Conservation (phyloP, 2,113 vertebrate species). For the Gulo gulo region DNA sequence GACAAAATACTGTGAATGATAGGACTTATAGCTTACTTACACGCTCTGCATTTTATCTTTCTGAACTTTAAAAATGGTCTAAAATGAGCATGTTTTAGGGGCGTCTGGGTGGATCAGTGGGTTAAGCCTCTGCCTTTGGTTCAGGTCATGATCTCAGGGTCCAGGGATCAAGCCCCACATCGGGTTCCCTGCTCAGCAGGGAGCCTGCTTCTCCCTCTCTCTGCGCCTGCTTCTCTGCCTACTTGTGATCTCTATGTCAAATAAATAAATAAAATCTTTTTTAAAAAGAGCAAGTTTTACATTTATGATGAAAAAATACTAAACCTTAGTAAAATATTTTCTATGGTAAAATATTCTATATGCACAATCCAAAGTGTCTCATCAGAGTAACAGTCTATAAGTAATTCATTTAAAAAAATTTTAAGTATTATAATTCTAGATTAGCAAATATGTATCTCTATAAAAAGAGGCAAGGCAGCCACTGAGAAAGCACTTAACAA, state of each 20-base stretch:
- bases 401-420: background rate
- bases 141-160: no score
- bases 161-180: no score
- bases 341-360: background rate
- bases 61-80: constrained; percentile 11
- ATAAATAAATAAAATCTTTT: no score
- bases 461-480: background rate
- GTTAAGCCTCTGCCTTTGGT: no score
- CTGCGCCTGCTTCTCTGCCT: no score
- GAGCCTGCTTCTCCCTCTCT: no score
- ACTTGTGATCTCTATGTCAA: no score
- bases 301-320: background rate
- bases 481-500: background rate
- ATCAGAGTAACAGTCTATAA: background rate
- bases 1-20: background rate
- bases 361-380: background rate
- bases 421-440: background rate
- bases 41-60: background rate
- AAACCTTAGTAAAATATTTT: background rate
- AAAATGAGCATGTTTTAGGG: background rate
- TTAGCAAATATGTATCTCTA: background rate
- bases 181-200: no score
- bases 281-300: background rate
- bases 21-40: background rate
- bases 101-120: no score